Evolutionary conservation across 1,140 invertebrate species (phyloP).

Genomic region (Pectinophora gossypiella): DNA sequence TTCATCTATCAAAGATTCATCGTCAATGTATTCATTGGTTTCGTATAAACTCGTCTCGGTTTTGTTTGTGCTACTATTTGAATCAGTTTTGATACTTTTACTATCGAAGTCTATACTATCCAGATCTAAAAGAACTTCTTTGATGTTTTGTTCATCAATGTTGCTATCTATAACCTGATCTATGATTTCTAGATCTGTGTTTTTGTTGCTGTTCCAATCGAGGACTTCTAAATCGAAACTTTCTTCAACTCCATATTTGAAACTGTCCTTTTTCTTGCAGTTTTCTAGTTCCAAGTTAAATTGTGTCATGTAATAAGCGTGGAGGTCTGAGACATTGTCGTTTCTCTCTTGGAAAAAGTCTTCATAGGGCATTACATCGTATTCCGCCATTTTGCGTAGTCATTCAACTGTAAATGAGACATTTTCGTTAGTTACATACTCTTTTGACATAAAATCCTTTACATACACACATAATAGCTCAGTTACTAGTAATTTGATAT

Average conservation of each 20-base stretch:
- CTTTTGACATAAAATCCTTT: no score
- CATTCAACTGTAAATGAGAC: no score
- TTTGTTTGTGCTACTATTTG: slow-evolving; percentile 27
- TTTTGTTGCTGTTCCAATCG: slow-evolving; percentile 24
- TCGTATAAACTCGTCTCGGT: slow-evolving; percentile 31
- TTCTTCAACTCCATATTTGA: slow-evolving; percentile 58
- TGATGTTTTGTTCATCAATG: slow-evolving; percentile 61
- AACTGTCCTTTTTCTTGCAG: slow-evolving; percentile 39
- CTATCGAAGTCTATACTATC: slow-evolving; percentile 64
- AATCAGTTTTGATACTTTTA: slow-evolving; percentile 42
- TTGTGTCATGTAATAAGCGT: slow-evolving; percentile 67
- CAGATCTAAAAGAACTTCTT: slow-evolving; percentile 62
- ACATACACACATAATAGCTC: no score
- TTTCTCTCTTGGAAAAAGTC: slow-evolving; percentile 54
- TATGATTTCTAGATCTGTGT: slow-evolving; percentile 56
- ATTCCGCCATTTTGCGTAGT: slow-evolving; percentile 57
- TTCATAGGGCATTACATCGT: slow-evolving; percentile 53
- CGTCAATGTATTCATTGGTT: slow-evolving; percentile 62
- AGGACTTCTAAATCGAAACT: slow-evolving; percentile 65
- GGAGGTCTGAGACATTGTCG: slow-evolving; percentile 53
- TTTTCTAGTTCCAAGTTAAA: slow-evolving; percentile 66
- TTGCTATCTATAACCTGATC: slow-evolving; percentile 54
- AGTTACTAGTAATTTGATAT: no score
- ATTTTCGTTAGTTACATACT: no score
- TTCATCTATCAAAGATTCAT: slow-evolving; percentile 62